These are phyloP conservation scores for Mandrillus leucophaeus DNA, from an alignment of 2,113 vertebrate species.

Conservation along the genomic window DNA sequence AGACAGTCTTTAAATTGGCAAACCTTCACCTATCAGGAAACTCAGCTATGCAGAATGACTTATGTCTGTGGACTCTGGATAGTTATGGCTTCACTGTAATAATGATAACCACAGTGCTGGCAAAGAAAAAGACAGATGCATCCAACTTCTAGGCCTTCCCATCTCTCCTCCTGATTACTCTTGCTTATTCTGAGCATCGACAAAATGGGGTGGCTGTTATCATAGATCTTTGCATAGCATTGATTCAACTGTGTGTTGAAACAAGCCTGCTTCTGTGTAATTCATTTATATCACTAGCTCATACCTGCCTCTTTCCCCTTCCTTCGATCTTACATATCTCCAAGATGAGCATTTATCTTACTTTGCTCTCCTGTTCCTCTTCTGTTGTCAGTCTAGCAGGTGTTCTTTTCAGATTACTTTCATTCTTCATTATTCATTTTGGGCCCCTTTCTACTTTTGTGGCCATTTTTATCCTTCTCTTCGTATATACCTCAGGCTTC, in stretches of 20 bases:
- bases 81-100: constrained; percentile 63
- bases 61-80: constrained; percentile 11
- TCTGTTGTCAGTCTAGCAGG: constrained; percentile 79
- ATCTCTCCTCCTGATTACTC: constrained; percentile 68
- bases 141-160: constrained; percentile 48
- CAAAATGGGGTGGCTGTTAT: constrained; percentile 50
- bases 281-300: constrained; percentile 68
- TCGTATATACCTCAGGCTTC: constrained; percentile 23
- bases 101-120: constrained; percentile 50
- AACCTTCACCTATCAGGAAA: constrained; percentile 41
- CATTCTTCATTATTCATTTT: constrained; percentile 75
- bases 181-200: constrained; percentile 72
- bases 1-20: background rate
- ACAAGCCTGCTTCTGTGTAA: constrained; percentile 54
- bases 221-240: constrained; percentile 71
- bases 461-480: constrained; percentile 70
- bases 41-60: constrained; percentile 44
- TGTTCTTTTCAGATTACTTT: constrained; percentile 80
- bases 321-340: constrained; percentile 67
- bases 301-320: constrained; percentile 38
- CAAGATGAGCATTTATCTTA: constrained; percentile 74
- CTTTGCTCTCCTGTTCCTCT: constrained; percentile 71
- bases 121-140: constrained; percentile 69
- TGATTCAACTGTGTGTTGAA: constrained; percentile 51
- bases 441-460: constrained; percentile 63